Percentiles rank a stretch among this genome's conserved stretches.
Conservation (phyloP, 2,113 vertebrate genomes). For the Syngnathus floridae region DNA sequence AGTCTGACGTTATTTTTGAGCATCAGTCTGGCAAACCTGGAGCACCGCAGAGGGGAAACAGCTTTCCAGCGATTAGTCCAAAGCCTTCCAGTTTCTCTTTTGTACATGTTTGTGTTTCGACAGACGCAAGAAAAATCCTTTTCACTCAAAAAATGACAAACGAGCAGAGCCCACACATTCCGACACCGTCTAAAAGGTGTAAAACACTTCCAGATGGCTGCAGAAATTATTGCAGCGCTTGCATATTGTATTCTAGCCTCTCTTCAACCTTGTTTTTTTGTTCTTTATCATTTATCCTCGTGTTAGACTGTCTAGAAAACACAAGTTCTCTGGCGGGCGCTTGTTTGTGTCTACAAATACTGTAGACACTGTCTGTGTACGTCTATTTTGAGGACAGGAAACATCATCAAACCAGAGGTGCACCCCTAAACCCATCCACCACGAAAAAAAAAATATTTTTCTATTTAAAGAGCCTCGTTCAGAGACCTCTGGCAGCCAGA, state of each 20-base stretch:
- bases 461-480: slow-evolving; percentile 66
- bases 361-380: slow-evolving; percentile 9
- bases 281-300: slow-evolving; percentile 13
- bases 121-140: slow-evolving; percentile 33
- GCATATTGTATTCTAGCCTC: slow-evolving; percentile 52
- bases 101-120: not conserved
- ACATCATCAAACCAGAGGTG: slow-evolving; percentile 49
- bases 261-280: slow-evolving; percentile 24
- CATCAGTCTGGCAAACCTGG: slow-evolving; percentile 31
- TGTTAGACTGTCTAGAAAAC: slow-evolving; percentile 29
- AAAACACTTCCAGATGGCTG: slow-evolving; percentile 74
- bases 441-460: slow-evolving; percentile 40
- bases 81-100: slow-evolving; percentile 29
- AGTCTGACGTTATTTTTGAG: slow-evolving; percentile 51
- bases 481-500: slow-evolving; percentile 56
- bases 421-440: slow-evolving; percentile 19
- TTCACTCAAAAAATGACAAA: slow-evolving; percentile 50
- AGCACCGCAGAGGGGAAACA: slow-evolving; percentile 23
- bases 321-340: slow-evolving; percentile 23
- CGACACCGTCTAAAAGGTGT: slow-evolving; percentile 64
- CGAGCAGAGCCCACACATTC: slow-evolving; percentile 61
- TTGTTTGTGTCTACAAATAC: slow-evolving; percentile 34
- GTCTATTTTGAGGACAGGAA: slow-evolving; percentile 53
- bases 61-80: slow-evolving; percentile 18
- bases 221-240: slow-evolving; percentile 60